Evolutionary conservation across 1,140 invertebrate genomes (phyloP), one percentile per base, ranked within the genome.

Genomic region (Saccostrea cuccullata): DNA sequence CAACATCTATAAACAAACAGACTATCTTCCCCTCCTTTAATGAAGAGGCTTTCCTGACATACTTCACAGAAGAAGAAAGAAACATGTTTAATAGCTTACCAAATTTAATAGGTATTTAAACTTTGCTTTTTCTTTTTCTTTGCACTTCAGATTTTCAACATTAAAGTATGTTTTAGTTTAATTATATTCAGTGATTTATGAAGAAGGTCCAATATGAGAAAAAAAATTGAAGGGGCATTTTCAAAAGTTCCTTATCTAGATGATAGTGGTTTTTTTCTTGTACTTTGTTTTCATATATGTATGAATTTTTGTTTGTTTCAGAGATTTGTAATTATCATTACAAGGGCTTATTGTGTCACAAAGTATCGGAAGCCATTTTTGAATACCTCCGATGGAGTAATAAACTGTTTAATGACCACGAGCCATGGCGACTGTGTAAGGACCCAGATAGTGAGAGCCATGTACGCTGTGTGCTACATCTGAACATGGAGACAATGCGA

Each of bases 361-460:
- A 97, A 94, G 98, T 96, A 0, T 96, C 98, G 0, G 98, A 99
- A 92, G 94, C 95, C 0, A 96, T 98, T 0, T 97, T 99, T 94
- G 94, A 95, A 40, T 96, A 96, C 5, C 94, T 99, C 12, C 97
- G 97, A 93, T 94, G 96, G 55, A 96, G 97, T 0, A 99, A 99
- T 96, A 95, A 96, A 88, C 98, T 99, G 96, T 96, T 99, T 89
- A 97, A 99, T 91, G 95, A 96, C 9, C 96, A 97, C 87, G 97
- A 97, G 94, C 98, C 98, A 0, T 99, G 99, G 99, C 96, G 97
- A 90, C 95, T 99, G 82, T 96, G 95, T n/a, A 97, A 97, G 70
- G 70, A 91, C 82, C 87, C 0, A 47, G 89, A 20, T 13, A 89
- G 92, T 92, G 95, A 84, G 94, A 89, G 93, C 17, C 89, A 97